phyloP scores from a whole-genome alignment of 2,113 vertebrate genomes.

The Mohoua ochrocephala region DNA sequence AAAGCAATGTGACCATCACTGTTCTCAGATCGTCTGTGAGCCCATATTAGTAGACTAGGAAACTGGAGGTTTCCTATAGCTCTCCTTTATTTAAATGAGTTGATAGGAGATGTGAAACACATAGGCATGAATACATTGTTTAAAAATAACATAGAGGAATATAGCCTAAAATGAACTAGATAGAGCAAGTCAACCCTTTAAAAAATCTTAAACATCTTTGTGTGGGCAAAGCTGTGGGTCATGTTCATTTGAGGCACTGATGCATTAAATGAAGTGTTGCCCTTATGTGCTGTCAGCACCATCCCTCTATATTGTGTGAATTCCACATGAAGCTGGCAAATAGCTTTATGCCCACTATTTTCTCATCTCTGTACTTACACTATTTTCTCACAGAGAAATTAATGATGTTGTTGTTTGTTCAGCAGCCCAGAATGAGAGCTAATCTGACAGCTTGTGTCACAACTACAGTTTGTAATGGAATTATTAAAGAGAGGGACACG shows the following conservation, averaged over 20 bases:
- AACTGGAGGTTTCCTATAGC: background rate
- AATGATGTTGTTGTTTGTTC: constrained; percentile 14
- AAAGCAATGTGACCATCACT: background rate
- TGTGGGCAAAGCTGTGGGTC: background rate
- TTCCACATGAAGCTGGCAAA: background rate
- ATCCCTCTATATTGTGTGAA: background rate
- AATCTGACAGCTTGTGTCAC: constrained; percentile 15
- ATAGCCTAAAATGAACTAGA: background rate
- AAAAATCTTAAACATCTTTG: background rate
- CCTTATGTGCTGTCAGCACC: background rate
- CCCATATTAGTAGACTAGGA: background rate
- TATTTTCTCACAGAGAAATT: background rate
- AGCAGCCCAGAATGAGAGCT: constrained; percentile 27
- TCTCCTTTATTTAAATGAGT: background rate
- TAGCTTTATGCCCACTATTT: background rate
- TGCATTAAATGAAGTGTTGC: background rate
- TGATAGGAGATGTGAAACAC: background rate
- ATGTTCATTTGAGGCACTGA: background rate
- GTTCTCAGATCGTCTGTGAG: background rate
- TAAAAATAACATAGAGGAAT: background rate
- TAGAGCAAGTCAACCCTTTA: background rate
- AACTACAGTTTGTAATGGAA: background rate
- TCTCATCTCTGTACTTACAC: background rate
- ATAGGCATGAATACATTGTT: background rate
- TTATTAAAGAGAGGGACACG: background rate